Evolutionary conservation across 2,888 invertebrate species (phyloP).

Genomic region (Ptilodon capucinus): DNA sequence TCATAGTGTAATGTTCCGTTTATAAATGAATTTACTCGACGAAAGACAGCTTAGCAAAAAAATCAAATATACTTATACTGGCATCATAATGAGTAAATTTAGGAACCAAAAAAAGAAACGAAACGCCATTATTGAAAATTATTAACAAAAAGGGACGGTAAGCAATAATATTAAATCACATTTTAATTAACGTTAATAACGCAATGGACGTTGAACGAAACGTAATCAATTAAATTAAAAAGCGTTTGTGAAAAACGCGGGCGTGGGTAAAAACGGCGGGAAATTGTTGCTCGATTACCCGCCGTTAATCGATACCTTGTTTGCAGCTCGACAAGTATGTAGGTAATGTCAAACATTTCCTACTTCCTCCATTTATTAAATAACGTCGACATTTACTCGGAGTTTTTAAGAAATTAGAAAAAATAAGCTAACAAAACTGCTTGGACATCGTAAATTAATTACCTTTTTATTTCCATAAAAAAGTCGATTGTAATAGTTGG

Average conservation of each 20-base stretch:
- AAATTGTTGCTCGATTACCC: slow-evolving; percentile 3
- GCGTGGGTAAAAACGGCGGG: slow-evolving; percentile 1
- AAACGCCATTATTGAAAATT: slow-evolving; percentile 9
- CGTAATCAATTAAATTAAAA: slow-evolving; percentile 11
- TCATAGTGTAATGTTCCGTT: too few relatives aligned
- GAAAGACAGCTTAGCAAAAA: too few relatives aligned
- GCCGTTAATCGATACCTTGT: not conserved
- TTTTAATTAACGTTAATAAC: slow-evolving; percentile 25
- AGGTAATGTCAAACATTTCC: slow-evolving; percentile 9
- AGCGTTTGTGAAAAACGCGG: not conserved
- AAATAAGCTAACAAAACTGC: not conserved
- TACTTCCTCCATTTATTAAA: slow-evolving; percentile 13
- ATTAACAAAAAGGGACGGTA: slow-evolving; percentile 12
- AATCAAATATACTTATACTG: too few relatives aligned
- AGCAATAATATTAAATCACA: slow-evolving; percentile 19
- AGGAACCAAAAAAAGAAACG: not conserved
- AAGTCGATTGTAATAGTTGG: too few relatives aligned
- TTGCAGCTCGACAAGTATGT: not conserved
- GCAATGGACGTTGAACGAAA: slow-evolving; percentile 11
- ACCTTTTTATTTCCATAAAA: too few relatives aligned
- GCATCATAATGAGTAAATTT: too few relatives aligned
- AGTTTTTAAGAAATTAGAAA: not conserved
- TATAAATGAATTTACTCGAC: too few relatives aligned
- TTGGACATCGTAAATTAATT: too few relatives aligned
- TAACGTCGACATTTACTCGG: not conserved